Percentiles rank a stretch among this genome's conserved stretches.
Evolutionary conservation across 2,797 vertebrate genomes (phyloP).

Genomic region (Cheirogaleus major): DNA sequence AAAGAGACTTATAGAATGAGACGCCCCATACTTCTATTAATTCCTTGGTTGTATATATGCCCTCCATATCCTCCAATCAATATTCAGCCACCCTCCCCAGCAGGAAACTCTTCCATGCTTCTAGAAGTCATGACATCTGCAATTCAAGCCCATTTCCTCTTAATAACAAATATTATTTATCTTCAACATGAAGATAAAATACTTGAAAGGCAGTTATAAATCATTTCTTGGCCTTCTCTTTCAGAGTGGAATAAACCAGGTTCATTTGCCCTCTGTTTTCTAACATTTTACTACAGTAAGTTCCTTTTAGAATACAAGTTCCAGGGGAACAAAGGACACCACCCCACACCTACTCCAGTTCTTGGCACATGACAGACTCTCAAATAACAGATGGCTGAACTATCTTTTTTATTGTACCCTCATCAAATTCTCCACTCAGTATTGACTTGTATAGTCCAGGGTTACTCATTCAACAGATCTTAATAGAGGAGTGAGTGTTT

Average conservation of each 20-base stretch:
- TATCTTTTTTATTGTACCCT: neutral
- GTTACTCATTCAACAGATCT: neutral
- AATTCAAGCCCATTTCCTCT: neutral
- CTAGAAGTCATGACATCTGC: neutral
- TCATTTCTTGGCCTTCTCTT: neutral
- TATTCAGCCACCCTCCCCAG: neutral
- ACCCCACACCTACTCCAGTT: neutral
- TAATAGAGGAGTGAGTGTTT: neutral
- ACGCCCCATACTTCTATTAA: neutral
- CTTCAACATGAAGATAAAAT: neutral
- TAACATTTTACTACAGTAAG: neutral
- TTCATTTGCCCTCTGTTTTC: neutral
- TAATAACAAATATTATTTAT: neutral
- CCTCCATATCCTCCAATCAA: neutral
- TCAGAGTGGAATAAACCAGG: neutral
- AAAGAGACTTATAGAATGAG: neutral
- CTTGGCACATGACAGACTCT: neutral
- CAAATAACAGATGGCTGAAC: neutral
- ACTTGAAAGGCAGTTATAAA: neutral
- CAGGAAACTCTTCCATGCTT: neutral
- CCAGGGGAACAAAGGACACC: neutral
- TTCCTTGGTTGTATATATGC: neutral
- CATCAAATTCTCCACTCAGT: neutral
- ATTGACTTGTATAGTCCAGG: neutral
- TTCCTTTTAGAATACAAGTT: conserved; percentile 16